Evolutionary conservation across 2,888 invertebrate species (phyloP).

Genomic region (Drosophila eohydei): DNA sequence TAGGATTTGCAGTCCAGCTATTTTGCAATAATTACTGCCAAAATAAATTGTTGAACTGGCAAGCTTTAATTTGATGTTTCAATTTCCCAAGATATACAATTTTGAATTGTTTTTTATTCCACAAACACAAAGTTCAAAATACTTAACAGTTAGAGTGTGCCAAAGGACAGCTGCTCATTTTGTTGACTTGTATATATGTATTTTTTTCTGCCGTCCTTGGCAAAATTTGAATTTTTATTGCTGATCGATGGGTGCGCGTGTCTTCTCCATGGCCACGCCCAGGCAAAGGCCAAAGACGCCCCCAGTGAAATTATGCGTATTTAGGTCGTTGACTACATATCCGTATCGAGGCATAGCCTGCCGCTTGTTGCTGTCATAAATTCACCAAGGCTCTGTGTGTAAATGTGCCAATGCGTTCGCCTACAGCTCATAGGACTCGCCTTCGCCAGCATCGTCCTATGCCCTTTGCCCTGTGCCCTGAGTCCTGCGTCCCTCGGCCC

Average conservation of each 20-base stretch:
- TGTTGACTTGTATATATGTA: conserved; percentile 20
- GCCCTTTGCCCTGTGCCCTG: not conserved
- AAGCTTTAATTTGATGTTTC: too few relatives aligned
- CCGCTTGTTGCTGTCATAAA: conserved; percentile 67
- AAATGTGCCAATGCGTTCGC: conserved; percentile 76
- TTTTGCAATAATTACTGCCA: too few relatives aligned
- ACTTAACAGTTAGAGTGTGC: conserved; percentile 5
- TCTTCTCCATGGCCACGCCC: conserved; percentile 61
- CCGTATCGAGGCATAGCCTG: conserved; percentile 21
- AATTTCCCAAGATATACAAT: too few relatives aligned
- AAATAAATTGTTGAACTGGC: too few relatives aligned
- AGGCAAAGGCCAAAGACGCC: conserved; percentile 7
- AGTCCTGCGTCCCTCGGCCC: not conserved
- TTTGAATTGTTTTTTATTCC: not conserved
- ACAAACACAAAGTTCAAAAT: not conserved
- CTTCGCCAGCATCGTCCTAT: not conserved
- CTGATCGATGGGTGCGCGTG: conserved; percentile 73
- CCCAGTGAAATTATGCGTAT: conserved; percentile 71
- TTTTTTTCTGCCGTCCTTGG: conserved; percentile 65
- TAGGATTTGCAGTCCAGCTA: too few relatives aligned
- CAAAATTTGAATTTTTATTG: conserved; percentile 82
- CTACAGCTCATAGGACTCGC: conserved; percentile 20
- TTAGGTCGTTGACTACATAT: conserved; percentile 69
- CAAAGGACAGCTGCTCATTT: conserved; percentile 34
- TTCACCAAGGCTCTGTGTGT: conserved; percentile 58